Evolutionary conservation across 2,113 vertebrate genomes (phyloP), one percentile per base, ranked within the genome.

Genomic region (Lophius piscatorius): DNA sequence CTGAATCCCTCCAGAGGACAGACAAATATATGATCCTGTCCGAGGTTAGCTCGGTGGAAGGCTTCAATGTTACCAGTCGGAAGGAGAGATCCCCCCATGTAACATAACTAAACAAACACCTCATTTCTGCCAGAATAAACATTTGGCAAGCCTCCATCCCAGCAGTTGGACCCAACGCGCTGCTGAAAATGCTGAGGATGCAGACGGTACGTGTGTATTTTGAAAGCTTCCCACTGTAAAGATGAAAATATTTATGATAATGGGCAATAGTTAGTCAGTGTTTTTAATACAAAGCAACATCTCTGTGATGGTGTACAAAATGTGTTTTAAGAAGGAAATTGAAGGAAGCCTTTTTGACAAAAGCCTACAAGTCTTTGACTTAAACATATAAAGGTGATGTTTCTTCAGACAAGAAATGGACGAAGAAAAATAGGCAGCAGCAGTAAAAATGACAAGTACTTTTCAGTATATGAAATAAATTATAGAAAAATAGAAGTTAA

Each of bases 51-150:
- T 44, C 40, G 60, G 48, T 49, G 49, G 47, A 41, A 21, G 8
- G 26, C 31, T 26, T 55, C 39, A 5, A 2, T 18, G 42, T 49
- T 49, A 36, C 23, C 13, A 21, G 22, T 6, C 7, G 1, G 65
- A 71, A 59, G 21, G 4, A 36, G 59, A 66, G 44, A 57, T 45
- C 35, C 31, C 33, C 18, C 34, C 46, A 24, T 8, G 24, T 59
- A 52, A 70, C 34, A 12, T 17, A 41, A 54, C 58, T 34, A 68
- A 74, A 62, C 61, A 70, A 60, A 60, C 60, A 69, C 21, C 46
- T 61, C 60, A 80, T 75, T 56, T 49, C 63, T 63, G 56, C 31
- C 60, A 41, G 66, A 74, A 77, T 46, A 77, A 82, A 72, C 73
- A 61, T 33, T 31, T 34, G 31, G 38, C 22, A 33, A 39, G 31